Conservation (phyloP, 2,113 vertebrate genomes). For the Etia nguti region DNA sequence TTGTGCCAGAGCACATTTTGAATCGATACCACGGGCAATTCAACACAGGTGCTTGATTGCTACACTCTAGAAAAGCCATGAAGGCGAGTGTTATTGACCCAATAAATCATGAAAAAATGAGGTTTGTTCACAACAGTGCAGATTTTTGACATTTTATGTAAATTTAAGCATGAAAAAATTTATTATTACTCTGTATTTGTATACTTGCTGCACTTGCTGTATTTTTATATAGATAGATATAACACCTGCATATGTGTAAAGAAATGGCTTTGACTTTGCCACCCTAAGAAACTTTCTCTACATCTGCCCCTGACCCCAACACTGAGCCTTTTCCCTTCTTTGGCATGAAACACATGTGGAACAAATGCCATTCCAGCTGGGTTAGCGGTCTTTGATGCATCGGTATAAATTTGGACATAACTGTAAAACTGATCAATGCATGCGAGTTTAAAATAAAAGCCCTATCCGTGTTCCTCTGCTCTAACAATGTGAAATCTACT, state of each 20-base stretch:
- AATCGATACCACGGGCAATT: background rate
- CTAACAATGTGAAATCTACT: too few species aligned
- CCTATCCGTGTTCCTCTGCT: too few species aligned
- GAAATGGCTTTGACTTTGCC: background rate
- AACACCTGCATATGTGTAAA: background rate
- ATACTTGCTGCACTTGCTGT: background rate
- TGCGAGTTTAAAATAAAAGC: background rate
- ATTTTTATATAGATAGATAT: too few species aligned
- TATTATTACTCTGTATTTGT: background rate
- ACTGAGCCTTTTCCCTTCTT: background rate
- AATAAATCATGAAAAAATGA: background rate
- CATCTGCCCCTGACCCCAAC: rapidly evolving
- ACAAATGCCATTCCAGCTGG: rapidly evolving
- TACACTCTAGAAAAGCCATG: background rate
- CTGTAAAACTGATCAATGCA: background rate
- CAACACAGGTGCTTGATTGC: background rate
- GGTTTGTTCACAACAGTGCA: background rate
- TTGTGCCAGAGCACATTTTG: too few species aligned
- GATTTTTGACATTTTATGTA: background rate
- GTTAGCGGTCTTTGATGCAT: background rate
- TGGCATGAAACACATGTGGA: background rate
- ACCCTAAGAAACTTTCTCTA: background rate
- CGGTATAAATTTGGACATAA: background rate
- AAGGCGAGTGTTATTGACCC: background rate
- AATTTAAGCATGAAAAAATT: background rate